Percentiles rank a stretch among this genome's conserved stretches.
Conservation (phyloP, 2,888 invertebrate genomes). For the Zygogramma bicolorata region DNA sequence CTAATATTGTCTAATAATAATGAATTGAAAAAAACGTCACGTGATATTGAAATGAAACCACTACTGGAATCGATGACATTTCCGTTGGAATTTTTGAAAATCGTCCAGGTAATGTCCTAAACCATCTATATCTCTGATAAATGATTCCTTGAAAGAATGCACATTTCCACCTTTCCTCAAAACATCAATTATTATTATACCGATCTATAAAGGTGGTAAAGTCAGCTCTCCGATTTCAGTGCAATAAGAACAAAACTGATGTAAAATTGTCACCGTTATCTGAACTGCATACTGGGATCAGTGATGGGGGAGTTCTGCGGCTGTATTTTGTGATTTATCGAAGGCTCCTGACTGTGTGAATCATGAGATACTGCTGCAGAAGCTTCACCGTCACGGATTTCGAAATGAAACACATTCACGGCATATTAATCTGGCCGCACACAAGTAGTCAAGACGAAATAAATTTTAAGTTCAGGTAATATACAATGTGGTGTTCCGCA, state of each 20-base stretch:
- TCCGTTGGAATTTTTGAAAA: not conserved
- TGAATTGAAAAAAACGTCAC: not conserved
- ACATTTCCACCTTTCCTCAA: not conserved
- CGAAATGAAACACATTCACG: too few species aligned
- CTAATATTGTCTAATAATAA: not conserved
- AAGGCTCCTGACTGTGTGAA: too few species aligned
- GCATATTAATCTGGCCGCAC: too few species aligned
- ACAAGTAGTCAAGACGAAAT: too few species aligned
- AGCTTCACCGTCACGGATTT: too few species aligned
- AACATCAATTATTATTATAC: not conserved
- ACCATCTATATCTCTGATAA: not conserved
- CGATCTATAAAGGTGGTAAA: constrained; percentile 9
- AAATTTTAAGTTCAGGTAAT: too few species aligned
- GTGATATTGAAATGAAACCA: not conserved
- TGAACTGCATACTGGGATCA: too few species aligned
- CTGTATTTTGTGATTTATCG: too few species aligned
- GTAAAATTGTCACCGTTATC: not conserved
- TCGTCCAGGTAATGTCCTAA: not conserved
- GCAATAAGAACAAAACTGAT: not conserved
- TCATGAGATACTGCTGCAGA: too few species aligned
- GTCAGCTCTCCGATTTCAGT: not conserved
- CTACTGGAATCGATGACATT: constrained; percentile 10
- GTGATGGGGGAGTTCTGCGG: too few species aligned
- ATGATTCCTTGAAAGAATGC: not conserved
- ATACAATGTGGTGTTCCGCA: too few species aligned